Base-by-base conservation (phyloP, 2,797 vertebrate genomes). In the Tinamus major region DNA sequence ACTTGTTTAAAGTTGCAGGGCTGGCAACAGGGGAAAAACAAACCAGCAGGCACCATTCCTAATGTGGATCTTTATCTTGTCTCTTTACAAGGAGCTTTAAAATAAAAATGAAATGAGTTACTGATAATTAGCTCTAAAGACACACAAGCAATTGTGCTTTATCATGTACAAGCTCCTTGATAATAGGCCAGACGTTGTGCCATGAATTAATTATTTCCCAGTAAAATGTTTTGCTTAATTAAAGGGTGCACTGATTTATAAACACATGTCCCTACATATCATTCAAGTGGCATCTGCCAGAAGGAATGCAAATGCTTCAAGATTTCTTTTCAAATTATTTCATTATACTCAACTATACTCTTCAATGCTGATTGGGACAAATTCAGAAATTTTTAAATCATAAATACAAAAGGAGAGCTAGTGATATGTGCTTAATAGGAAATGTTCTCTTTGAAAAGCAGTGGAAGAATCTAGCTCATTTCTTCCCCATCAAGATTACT, bases 181-280 rank as follows among this genome's bases (percentile, higher is more conserved):
- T 97, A 97, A 97, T 96, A 82, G 59, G 88, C 96, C 95, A 93
- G 90, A 79, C 96, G 88, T 88, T 91, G 93, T 97, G 93, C 96
- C 92, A 90, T 95, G 96, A 97, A 97, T 96, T 97, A 97, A 98
- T 98, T 98, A 97, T 95, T 97, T 90, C 94, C 86, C 96, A 95
- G 96, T 95, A 96, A 97, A 98, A 97, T 97, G 97, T 97, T 98
- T 97, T 97, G 89, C 95, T 97, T 98, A 98, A 97, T 98, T 97
- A 98, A 97, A 97, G 97, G 93, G 91, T 96, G 95, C 92, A 72
- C 95, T 97, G 97, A 98, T 97, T 98, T 97, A 98, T 97, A 97
- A 86, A 96, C 88, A 96, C 13, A 65, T 58, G 1, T 96, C 91
- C 96, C 92, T 87, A 93, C 95, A 96, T 95, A 96, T 92, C 96